phyloP scores from a whole-genome alignment of 2,113 vertebrate genomes.

The Siniperca knerii region DNA sequence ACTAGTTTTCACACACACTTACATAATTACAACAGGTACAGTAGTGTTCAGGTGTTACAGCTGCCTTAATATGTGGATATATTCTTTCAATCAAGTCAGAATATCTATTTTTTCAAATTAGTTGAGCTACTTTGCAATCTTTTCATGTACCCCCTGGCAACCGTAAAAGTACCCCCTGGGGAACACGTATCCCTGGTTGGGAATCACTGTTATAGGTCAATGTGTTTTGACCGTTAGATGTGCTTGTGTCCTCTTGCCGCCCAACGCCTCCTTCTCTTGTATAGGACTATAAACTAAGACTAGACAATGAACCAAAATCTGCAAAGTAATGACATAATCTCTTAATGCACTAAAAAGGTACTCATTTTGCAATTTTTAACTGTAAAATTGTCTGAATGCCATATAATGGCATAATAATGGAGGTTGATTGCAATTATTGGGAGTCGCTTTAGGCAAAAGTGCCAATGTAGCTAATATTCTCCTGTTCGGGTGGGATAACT shows the following conservation, averaged over 20 bases:
- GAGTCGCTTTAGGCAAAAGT: background rate
- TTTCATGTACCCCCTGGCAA: no score
- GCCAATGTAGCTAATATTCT: background rate
- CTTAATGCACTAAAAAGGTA: background rate
- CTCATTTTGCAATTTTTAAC: background rate
- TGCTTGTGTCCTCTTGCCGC: background rate
- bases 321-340: background rate
- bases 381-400: background rate
- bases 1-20: no score
- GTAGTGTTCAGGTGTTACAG: no score
- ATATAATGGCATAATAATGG: background rate
- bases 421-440: background rate
- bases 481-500: background rate
- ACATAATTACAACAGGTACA: no score
- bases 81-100: no score
- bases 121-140: no score
- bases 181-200: no score
- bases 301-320: background rate
- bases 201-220: no score
- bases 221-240: constrained; percentile 14
- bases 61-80: no score
- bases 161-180: no score
- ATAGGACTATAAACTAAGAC: background rate
- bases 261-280: background rate
- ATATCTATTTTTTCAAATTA: no score